These are phyloP conservation scores for Ditylenchus weischeri DNA, from an alignment of 2,888 invertebrate genomes.

Conservation along the genomic window DNA sequence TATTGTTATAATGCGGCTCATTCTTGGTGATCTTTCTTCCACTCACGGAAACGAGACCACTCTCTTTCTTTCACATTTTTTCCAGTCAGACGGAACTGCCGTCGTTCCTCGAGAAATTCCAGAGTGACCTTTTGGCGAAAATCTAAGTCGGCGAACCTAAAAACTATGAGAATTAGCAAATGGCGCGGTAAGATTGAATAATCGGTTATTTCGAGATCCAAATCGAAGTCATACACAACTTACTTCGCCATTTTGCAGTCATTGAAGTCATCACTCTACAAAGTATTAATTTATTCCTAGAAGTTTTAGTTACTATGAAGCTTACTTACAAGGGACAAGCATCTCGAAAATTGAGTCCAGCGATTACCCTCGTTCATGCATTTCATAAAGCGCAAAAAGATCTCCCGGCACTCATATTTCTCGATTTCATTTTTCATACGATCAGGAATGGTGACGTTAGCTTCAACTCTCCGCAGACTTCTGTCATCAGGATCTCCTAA, in stretches of 20 bases:
- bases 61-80: slow-evolving; percentile 38
- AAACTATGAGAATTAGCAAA: background rate
- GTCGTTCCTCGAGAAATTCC: slow-evolving; percentile 44
- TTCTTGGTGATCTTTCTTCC: slow-evolving; percentile 41
- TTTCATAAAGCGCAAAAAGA: slow-evolving; percentile 41
- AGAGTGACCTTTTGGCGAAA: slow-evolving; percentile 51
- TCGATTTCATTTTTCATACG: slow-evolving; percentile 80
- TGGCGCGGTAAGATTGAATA: background rate
- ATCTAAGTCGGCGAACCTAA: slow-evolving; percentile 52
- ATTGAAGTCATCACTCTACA: no score
- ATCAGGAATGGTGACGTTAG: slow-evolving; percentile 82
- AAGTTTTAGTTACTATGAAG: slow-evolving; percentile 45
- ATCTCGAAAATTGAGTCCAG: slow-evolving; percentile 43
- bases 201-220: no score
- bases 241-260: slow-evolving; percentile 52
- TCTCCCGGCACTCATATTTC: slow-evolving; percentile 70
- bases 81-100: slow-evolving; percentile 29
- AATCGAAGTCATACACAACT: no score
- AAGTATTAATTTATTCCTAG: no score
- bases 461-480: slow-evolving; percentile 80
- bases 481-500: slow-evolving; percentile 75
- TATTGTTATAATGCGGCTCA: background rate
- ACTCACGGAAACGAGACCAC: slow-evolving; percentile 49
- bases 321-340: slow-evolving; percentile 44
- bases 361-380: slow-evolving; percentile 52